Base-by-base conservation (phyloP, 2,113 vertebrate species). In the Stercorarius parasiticus region DNA sequence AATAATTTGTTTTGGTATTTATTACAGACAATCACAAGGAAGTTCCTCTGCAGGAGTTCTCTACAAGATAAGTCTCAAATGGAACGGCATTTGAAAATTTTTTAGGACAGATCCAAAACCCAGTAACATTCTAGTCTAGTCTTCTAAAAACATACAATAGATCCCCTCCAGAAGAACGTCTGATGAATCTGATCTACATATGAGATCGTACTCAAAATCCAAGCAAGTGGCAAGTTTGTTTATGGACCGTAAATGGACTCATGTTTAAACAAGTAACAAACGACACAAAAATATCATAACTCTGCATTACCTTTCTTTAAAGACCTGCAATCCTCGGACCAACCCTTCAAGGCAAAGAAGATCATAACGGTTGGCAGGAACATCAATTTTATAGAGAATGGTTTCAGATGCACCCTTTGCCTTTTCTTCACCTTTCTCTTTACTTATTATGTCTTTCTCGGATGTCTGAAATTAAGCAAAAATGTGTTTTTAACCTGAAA, bases 331-430 rank as follows among this genome's bases (percentile, higher is more conserved):
- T 26, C 99, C 99, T 82, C 99, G 98, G 82, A 99, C 99, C 92
- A 99, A 89, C 23, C 99, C 99, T 93, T 99, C 99, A 90, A 99
- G 98, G 97, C 99, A 99, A 9, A 99, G 98, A 32, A 99, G 98
- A 92, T 99, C 99, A 88, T 99, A 99, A 84, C 99, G 98, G 95
- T 99, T 99, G 79, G 99, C 99, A 29, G 99, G 99, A 38, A 99
- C 99, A 25, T 99, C 99, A 3, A 99, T 99, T 98, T 99, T 99
- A 93, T 99, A 99, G 56, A 99, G 96, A 87, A 99, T 21, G 0
- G 98, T 93, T n/a, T 99, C 99, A 8, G 99, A 99, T 2, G 99
- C 99, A 10, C 98, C 99, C 11, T 98, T 98, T 13, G 99, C 99
- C 94, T 99, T 99, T 91, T 96, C 96, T 95, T 98, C 98, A 0